Conservation (phyloP, 2,888 invertebrate genomes). For the Caenorhabditis imperialis region DNA sequence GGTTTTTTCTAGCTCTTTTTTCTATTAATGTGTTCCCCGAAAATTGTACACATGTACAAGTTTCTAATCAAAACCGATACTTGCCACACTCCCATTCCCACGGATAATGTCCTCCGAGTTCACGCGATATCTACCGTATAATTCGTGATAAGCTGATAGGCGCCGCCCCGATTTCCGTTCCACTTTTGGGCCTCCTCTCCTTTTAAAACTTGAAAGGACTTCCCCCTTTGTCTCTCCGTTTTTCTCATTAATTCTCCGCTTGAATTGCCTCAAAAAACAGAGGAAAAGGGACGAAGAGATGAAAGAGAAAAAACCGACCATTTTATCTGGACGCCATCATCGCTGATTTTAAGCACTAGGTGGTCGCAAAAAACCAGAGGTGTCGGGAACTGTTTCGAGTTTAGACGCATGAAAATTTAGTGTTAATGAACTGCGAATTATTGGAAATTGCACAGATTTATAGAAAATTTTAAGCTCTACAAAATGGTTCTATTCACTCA, state of each 20-base stretch:
- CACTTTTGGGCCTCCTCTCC: slow-evolving; percentile 3
- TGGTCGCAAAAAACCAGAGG: slow-evolving; percentile 2
- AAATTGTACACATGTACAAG: background rate
- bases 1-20: too few relatives aligned
- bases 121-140: slow-evolving; percentile 1
- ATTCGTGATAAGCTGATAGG: slow-evolving; percentile 22
- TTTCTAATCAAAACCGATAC: slow-evolving; percentile 8
- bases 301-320: slow-evolving; percentile 4
- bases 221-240: slow-evolving; percentile 34
- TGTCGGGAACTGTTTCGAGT: too few relatives aligned
- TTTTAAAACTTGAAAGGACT: slow-evolving; percentile 11
- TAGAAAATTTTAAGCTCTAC: too few relatives aligned
- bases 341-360: slow-evolving; percentile 46
- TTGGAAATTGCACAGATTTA: too few relatives aligned
- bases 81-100: too few relatives aligned
- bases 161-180: slow-evolving; percentile 10
- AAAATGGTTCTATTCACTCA: too few relatives aligned
- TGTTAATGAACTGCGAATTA: too few relatives aligned
- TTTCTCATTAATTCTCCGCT: slow-evolving; percentile 54
- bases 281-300: background rate
- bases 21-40: too few relatives aligned
- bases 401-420: too few relatives aligned
- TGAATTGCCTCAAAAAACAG: slow-evolving; percentile 40
- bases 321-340: slow-evolving; percentile 51
- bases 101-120: too few relatives aligned